Evolutionary conservation across 2,113 vertebrate species (phyloP), one percentile per base, ranked within the genome.

Genomic region (Ciconia maguari): DNA sequence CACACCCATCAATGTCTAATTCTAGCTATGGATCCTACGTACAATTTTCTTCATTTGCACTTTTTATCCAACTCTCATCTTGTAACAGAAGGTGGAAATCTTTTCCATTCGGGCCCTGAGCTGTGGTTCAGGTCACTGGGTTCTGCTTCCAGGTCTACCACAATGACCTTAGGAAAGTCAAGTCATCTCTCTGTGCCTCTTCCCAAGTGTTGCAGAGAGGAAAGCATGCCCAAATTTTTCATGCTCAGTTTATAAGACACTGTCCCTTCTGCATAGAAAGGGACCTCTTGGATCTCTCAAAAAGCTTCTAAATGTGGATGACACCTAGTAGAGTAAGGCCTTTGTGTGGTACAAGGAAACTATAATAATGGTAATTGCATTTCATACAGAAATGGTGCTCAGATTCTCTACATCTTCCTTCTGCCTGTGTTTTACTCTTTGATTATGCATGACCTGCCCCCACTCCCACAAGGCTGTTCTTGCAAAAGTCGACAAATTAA

Each of bases 401-500:
- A 44, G 32, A 69, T 42, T 78, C 29, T 84, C 58, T 89, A 27
- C n/a, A 77, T 84, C 15, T 89, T 94, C 34, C 54, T 86, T 89
- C 93, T 71, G 64, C 55, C 84, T 95, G 15, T 61, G 25, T 91
- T 96, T 89, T 79, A 64, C 27, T 94, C 83, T 78, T 93, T 94
- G 95, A 81, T 91, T 72, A 92, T 95, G 61, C 49, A 79, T 96
- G 85, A 92, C 81, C 91, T 95, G 66, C 70, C 32, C 83, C 66
- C 70, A 68, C 42, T 96, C 32, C 93, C 75, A 95, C 57, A 80
- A 92, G 60, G 42, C 60, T 94, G 22, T 87, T 88, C 80, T 36
- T 89, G 68, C 69, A 96, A 76, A 83, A 97, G 77, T 46, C 42
- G 58, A 96, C 90, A 98, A 96, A 95, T 97, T 96, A 90, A 97